Conservation (phyloP, 2,113 vertebrate species). For the Aspiorhynchus laticeps region DNA sequence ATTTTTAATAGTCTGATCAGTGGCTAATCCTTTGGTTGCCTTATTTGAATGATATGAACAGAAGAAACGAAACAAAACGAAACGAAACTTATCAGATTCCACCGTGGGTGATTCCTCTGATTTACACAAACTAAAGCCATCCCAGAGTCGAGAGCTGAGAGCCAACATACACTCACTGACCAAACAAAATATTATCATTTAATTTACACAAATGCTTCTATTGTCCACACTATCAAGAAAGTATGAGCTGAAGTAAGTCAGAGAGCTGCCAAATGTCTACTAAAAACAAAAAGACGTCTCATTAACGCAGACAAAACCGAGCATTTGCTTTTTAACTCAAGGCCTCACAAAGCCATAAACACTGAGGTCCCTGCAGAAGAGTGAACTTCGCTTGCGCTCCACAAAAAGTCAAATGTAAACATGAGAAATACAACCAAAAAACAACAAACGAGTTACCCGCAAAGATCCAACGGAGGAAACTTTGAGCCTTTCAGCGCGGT, state of each 20-base stretch:
- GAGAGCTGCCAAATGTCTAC: no score
- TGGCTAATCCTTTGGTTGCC: background rate
- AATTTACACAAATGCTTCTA: background rate
- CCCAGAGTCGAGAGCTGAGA: background rate
- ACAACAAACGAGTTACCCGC: constrained; percentile 3
- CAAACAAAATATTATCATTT: background rate
- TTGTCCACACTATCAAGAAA: background rate
- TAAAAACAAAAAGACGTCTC: background rate
- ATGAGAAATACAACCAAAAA: background rate
- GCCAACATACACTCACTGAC: background rate
- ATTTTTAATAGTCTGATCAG: background rate
- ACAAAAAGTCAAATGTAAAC: background rate
- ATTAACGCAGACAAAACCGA: background rate
- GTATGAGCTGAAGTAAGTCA: background rate
- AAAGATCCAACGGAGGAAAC: background rate
- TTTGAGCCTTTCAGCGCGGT: background rate
- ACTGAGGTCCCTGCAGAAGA: background rate
- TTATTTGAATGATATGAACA: background rate
- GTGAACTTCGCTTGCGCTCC: background rate
- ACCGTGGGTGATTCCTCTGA: background rate
- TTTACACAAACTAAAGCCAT: background rate
- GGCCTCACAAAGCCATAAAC: background rate
- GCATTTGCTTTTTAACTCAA: background rate
- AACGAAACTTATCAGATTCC: background rate
- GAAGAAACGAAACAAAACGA: background rate